These are phyloP conservation scores for Coenonympha glycerion DNA, from an alignment of 2,888 invertebrate species.

Conservation along the genomic window DNA sequence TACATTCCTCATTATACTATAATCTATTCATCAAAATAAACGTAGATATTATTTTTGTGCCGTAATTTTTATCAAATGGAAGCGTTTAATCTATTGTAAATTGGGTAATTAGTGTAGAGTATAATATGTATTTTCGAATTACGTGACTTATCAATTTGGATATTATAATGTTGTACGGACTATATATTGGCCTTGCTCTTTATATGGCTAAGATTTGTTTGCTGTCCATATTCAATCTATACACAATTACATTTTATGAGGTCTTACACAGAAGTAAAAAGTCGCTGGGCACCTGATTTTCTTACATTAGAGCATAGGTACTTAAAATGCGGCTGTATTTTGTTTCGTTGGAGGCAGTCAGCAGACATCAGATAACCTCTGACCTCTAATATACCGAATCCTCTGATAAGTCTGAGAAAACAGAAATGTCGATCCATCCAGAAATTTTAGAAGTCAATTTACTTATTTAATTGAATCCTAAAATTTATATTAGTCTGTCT, in stretches of 20 bases:
- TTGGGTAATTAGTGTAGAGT: not conserved
- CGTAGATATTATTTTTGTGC: conserved; percentile 8
- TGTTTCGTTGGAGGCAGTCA: not conserved
- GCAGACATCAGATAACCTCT: not conserved
- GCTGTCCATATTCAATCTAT: too few relatives aligned
- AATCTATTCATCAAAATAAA: conserved; percentile 22
- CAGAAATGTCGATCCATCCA: too few relatives aligned
- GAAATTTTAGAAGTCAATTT: not conserved
- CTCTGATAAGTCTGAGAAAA: not conserved
- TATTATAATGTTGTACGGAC: not conserved
- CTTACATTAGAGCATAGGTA: too few relatives aligned
- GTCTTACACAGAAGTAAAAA: too few relatives aligned
- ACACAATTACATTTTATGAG: too few relatives aligned
- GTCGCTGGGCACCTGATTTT: too few relatives aligned
- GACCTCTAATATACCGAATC: not conserved
- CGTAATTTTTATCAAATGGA: conserved; percentile 10
- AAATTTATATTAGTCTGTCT: not conserved
- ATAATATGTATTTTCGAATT: not conserved
- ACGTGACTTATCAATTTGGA: not conserved
- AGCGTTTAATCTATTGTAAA: conserved; percentile 1
- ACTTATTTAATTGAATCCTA: not conserved
- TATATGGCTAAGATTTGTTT: too few relatives aligned
- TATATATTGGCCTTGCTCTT: not conserved
- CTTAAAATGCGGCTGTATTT: too few relatives aligned
- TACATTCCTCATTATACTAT: conserved; percentile 28